Percentiles rank a stretch among this genome's conserved stretches.
Evolutionary conservation across 2,888 invertebrate genomes (phyloP).

Genomic region (Athalia rosae): DNA sequence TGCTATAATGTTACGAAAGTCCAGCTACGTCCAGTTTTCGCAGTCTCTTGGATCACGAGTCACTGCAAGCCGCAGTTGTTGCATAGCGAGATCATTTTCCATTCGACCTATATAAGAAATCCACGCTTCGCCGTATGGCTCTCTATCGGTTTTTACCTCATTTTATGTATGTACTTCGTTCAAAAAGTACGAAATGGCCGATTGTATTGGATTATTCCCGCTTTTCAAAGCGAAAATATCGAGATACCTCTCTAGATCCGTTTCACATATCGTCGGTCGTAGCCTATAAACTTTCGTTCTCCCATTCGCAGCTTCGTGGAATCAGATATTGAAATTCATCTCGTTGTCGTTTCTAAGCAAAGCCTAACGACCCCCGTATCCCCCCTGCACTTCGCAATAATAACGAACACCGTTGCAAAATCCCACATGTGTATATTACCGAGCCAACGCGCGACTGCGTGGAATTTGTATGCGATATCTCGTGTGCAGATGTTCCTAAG

Average conservation of each 20-base stretch:
- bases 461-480: background rate
- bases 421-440: background rate
- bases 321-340: too few species aligned
- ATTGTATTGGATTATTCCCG: too few species aligned
- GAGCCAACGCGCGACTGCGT: background rate
- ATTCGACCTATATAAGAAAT: background rate
- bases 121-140: background rate
- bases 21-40: slow-evolving; percentile 35
- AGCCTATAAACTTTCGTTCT: too few species aligned
- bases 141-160: too few species aligned
- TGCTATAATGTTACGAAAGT: slow-evolving; percentile 26
- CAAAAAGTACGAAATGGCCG: too few species aligned
- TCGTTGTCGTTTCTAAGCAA: too few species aligned
- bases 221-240: too few species aligned
- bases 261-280: too few species aligned
- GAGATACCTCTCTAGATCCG: too few species aligned
- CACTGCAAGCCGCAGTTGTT: background rate
- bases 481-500: background rate
- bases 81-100: background rate
- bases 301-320: too few species aligned
- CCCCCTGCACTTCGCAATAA: background rate
- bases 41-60: background rate
- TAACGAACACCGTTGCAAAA: background rate
- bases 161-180: too few species aligned
- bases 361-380: background rate